These are phyloP conservation scores for Magallana angulata DNA, from an alignment of 1,140 invertebrate species.

Conservation along the genomic window DNA sequence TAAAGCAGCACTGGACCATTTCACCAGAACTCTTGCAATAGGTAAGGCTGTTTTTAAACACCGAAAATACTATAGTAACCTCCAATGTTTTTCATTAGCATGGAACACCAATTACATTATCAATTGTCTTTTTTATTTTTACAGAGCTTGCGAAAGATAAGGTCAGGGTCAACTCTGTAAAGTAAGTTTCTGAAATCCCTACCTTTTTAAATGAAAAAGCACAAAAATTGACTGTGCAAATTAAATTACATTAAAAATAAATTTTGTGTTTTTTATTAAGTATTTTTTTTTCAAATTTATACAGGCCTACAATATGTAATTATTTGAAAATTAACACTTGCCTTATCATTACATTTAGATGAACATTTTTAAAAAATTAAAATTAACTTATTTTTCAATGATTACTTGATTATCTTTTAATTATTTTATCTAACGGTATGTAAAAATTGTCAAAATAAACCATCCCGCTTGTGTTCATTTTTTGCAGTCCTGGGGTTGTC, in stretches of 20 bases:
- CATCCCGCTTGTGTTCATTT: background rate
- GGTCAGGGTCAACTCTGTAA: slow-evolving; percentile 91
- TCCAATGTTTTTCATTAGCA: too few species aligned
- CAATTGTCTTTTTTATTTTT: slow-evolving; percentile 46
- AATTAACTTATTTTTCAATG: too few species aligned
- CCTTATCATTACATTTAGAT: too few species aligned
- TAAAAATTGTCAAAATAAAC: too few species aligned
- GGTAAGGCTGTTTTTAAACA: slow-evolving; percentile 43
- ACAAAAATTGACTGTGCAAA: too few species aligned
- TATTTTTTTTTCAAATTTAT: background rate
- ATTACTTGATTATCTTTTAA: too few species aligned
- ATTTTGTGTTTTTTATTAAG: background rate
- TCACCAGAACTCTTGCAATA: slow-evolving; percentile 54
- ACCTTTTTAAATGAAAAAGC: too few species aligned
- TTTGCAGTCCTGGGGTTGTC: slow-evolving; percentile 82
- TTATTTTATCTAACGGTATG: too few species aligned
- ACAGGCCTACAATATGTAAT: background rate
- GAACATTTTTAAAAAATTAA: too few species aligned
- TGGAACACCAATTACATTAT: background rate
- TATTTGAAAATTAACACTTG: too few species aligned
- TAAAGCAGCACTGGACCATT: slow-evolving; percentile 59
- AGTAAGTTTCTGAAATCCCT: slow-evolving; percentile 77
- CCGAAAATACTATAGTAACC: too few species aligned
- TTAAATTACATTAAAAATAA: too few species aligned
- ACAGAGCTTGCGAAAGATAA: slow-evolving; percentile 87